Conservation (phyloP, 2,113 vertebrate species). For the Sterna hirundo region DNA sequence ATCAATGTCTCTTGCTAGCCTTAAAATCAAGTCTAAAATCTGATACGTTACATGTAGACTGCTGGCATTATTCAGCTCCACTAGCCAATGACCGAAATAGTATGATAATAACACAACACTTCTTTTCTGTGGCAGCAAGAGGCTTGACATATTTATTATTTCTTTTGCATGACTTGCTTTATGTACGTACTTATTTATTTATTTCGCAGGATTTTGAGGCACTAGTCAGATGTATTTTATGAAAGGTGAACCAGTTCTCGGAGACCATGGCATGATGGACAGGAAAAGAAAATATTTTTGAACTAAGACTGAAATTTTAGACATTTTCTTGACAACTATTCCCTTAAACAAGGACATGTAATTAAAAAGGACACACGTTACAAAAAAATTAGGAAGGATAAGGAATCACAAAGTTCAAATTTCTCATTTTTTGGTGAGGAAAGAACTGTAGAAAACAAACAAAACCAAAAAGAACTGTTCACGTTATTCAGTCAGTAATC, state of each 20-base stretch:
- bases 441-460: background rate
- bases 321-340: background rate
- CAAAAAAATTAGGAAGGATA: background rate
- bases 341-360: background rate
- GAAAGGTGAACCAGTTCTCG: background rate
- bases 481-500: background rate
- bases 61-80: background rate
- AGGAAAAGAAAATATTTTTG: background rate
- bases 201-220: background rate
- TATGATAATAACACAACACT: background rate
- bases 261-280: background rate
- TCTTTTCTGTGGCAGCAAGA: background rate
- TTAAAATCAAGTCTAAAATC: constrained; percentile 7
- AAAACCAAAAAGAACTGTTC: background rate
- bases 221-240: background rate
- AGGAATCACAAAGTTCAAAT: background rate
- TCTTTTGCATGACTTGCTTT: background rate
- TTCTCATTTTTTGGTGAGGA: background rate
- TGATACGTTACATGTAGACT: background rate
- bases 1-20: background rate
- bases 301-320: background rate
- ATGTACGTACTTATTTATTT: background rate
- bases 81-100: background rate
- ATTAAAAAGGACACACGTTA: background rate
- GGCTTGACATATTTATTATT: background rate